Evolutionary conservation across 1,140 invertebrate species (phyloP), one percentile per base, ranked within the genome.

Genomic region (Drosophila santomea): DNA sequence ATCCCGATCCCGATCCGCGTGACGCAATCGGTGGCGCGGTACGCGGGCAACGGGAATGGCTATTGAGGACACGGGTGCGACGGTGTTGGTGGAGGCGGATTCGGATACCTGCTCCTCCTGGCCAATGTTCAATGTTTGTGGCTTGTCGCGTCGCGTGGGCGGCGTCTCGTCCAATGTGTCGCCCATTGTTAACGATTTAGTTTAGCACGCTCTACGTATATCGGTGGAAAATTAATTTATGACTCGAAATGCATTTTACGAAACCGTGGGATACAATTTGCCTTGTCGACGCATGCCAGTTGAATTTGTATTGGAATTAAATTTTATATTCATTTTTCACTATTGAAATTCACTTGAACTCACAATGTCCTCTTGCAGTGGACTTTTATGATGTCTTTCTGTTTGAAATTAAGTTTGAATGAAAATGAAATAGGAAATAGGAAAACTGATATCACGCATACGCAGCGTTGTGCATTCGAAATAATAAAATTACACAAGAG

Each of bases 81-180:
- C 2, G 4, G 56, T 23, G n/a, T 59, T 3, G 0, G 39, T 25
- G n/a, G 62, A 25, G 4, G 15, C 11, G 12, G 47, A 12, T 7
- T 66, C 56, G 8, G 67, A 35, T 57, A 43, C 61, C 57, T 75
- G 81, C 63, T 72, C 85, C 63, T 74, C 69, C 44, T 78, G 64
- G 12, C 64, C 73, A 74, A 88, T 88, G 60, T 78, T 74, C 39
- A 91, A 63, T 4, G 55, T 78, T 58, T 91, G 90, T 39, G 90
- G 90, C 32, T 91, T 91, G 62, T 91, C 86, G 57, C 78, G 80
- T 10, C 86, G 90, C 80, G 75, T 36, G 15, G 88, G 86, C 54
- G 80, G 54, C 45, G 76, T 57, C n/a, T 83, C 83, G 23, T 88
- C 77, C 51, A 89, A 52, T 4, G 84, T 90, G 15, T 88, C 84